Evolutionary conservation across 1,140 invertebrate species (phyloP).

Genomic region (Dryas iulia): DNA sequence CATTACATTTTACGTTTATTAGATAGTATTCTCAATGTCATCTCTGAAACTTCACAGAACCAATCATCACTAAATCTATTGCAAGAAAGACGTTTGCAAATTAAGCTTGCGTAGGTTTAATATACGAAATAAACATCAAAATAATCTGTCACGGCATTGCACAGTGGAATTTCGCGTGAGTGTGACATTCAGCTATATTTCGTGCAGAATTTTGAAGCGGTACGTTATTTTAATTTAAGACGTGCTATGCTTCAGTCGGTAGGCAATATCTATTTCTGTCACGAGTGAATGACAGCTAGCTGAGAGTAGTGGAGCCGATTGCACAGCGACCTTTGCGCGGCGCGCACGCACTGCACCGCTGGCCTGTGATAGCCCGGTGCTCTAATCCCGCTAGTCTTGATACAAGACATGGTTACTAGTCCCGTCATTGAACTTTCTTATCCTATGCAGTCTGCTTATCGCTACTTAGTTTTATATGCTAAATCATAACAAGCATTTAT

Average conservation of each 20-base stretch:
- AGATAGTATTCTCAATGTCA: no score
- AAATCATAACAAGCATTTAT: conserved; percentile 19
- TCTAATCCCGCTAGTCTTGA: conserved; percentile 53
- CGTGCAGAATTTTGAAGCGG: conserved; percentile 15
- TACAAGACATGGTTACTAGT: conserved; percentile 34
- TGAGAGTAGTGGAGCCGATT: conserved; percentile 14
- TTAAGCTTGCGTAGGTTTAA: conserved; percentile 17
- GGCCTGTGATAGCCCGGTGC: conserved; percentile 56
- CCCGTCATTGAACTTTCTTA: conserved; percentile 55
- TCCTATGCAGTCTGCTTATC: conserved; percentile 34
- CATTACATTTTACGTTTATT: no score
- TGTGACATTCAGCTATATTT: conserved; percentile 20
- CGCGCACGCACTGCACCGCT: conserved; percentile 41
- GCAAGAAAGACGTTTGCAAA: conserved; percentile 1
- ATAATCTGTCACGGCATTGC: conserved; percentile 16
- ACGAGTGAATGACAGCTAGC: conserved; percentile 45
- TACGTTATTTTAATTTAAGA: conserved; percentile 26
- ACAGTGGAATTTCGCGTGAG: conserved; percentile 23
- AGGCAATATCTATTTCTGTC: conserved; percentile 41
- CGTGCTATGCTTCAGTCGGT: conserved; percentile 24
- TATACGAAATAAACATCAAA: conserved; percentile 20
- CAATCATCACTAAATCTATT: background rate
- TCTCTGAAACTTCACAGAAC: background rate
- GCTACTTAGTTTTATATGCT: conserved; percentile 7
- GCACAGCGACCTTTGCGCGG: conserved; percentile 52